Evolutionary conservation across 2,888 invertebrate genomes (phyloP).

Genomic region (Agelastica alni): DNA sequence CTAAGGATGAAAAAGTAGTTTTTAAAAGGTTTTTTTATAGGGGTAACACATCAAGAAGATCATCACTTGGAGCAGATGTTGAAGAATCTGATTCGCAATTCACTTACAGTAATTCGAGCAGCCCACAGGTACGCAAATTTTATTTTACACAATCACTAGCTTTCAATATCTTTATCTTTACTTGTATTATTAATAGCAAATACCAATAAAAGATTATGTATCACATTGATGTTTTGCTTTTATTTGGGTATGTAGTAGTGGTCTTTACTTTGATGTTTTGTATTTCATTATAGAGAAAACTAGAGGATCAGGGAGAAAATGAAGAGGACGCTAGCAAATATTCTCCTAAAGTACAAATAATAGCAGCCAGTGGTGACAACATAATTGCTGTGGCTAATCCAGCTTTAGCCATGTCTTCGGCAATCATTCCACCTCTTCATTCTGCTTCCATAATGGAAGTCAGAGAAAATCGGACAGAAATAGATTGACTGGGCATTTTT

Average conservation of each 20-base stretch:
- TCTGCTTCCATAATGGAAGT: slow-evolving; percentile 29
- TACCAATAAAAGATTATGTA: too few relatives aligned
- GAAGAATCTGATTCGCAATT: slow-evolving; percentile 77
- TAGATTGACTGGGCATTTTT: slow-evolving; percentile 32
- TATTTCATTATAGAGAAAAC: slow-evolving; percentile 41
- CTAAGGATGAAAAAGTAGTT: too few relatives aligned
- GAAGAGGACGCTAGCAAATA: slow-evolving; percentile 53
- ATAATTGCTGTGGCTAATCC: slow-evolving; percentile 91
- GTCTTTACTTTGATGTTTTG: too few relatives aligned
- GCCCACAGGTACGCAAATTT: slow-evolving; percentile 62
- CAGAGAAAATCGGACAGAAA: slow-evolving; percentile 31
- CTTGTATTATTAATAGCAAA: too few relatives aligned
- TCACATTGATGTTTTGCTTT: too few relatives aligned
- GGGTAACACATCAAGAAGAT: slow-evolving; percentile 52
- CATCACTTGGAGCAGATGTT: slow-evolving; percentile 58
- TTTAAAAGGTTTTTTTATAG: too few relatives aligned
- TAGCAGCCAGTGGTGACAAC: slow-evolving; percentile 82
- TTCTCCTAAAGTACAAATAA: slow-evolving; percentile 67
- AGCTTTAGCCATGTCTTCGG: slow-evolving; percentile 69
- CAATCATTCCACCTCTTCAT: slow-evolving; percentile 45
- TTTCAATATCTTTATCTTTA: too few relatives aligned
- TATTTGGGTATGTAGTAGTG: too few relatives aligned
- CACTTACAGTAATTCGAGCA: slow-evolving; percentile 78
- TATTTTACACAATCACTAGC: slow-evolving; percentile 3
- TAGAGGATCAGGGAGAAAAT: slow-evolving; percentile 43